Conservation (phyloP, 1,140 invertebrate species). For the Ooceraea biroi region DNA sequence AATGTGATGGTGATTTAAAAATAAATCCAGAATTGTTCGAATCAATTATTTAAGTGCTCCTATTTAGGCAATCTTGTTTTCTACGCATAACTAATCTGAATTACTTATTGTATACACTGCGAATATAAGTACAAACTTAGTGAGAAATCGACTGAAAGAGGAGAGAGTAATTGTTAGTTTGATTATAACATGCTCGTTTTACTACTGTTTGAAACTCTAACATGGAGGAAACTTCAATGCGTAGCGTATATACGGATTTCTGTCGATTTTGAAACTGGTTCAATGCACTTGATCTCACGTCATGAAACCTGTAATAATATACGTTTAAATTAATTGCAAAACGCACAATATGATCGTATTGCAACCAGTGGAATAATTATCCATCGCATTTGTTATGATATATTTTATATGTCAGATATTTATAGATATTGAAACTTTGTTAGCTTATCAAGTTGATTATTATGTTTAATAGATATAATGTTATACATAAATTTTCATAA, state of each 20-base stretch:
- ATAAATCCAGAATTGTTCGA: background rate
- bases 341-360: no score
- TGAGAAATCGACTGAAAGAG: background rate
- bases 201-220: background rate
- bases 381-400: background rate
- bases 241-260: background rate
- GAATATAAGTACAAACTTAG: background rate
- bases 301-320: background rate
- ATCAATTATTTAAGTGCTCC: background rate
- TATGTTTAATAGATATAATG: constrained; percentile 2
- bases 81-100: background rate
- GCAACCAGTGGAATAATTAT: constrained; percentile 1
- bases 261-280: constrained; percentile 2
- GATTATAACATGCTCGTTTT: background rate
- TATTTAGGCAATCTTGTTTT: background rate
- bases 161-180: background rate
- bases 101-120: background rate
- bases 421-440: constrained; percentile 4
- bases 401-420: background rate
- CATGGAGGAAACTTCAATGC: background rate
- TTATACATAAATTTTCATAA: background rate
- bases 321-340: constrained; percentile 2
- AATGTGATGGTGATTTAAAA: background rate
- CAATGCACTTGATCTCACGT: background rate
- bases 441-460: background rate